These are phyloP conservation scores for Trigoniulus corallinus DNA, from an alignment of 1,140 invertebrate genomes.

Conservation along the genomic window DNA sequence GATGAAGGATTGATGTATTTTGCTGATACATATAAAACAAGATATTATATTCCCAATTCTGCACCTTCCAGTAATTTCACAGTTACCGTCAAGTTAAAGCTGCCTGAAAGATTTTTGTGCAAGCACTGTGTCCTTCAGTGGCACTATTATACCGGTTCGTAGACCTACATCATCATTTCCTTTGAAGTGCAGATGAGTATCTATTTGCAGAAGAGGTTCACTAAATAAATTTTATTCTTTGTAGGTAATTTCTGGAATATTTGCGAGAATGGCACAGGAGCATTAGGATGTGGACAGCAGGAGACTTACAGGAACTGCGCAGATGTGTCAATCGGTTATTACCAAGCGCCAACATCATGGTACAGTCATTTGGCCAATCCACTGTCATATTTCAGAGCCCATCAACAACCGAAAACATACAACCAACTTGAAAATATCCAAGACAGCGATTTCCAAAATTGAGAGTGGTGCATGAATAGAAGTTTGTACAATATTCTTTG, in stretches of 20 bases:
- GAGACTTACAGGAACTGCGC: constrained; percentile 80
- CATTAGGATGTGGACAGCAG: constrained; percentile 63
- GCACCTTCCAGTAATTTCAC: constrained; percentile 11
- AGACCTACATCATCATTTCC: neutral
- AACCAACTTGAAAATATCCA: too few species aligned
- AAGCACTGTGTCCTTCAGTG: constrained; percentile 23
- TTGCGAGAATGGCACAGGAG: constrained; percentile 64
- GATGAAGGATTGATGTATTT: constrained; percentile 21
- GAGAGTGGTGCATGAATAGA: too few species aligned
- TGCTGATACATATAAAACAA: constrained; percentile 16
- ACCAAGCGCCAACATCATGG: neutral
- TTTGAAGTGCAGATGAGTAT: neutral
- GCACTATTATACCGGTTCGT: constrained; percentile 23
- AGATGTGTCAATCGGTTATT: constrained; percentile 34
- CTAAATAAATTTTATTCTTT: constrained; percentile 2
- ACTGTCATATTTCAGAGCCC: too few species aligned
- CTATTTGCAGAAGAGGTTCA: neutral
- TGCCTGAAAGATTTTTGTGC: constrained; percentile 20
- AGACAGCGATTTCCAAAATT: too few species aligned
- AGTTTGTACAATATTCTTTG: too few species aligned
- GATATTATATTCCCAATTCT: constrained; percentile 7
- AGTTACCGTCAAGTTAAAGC: constrained; percentile 15
- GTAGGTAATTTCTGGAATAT: constrained; percentile 72
- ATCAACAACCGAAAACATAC: too few species aligned
- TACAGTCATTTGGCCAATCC: too few species aligned